Evolutionary conservation across 2,797 vertebrate species (phyloP).

Genomic region (Pogonophryne albipinna): DNA sequence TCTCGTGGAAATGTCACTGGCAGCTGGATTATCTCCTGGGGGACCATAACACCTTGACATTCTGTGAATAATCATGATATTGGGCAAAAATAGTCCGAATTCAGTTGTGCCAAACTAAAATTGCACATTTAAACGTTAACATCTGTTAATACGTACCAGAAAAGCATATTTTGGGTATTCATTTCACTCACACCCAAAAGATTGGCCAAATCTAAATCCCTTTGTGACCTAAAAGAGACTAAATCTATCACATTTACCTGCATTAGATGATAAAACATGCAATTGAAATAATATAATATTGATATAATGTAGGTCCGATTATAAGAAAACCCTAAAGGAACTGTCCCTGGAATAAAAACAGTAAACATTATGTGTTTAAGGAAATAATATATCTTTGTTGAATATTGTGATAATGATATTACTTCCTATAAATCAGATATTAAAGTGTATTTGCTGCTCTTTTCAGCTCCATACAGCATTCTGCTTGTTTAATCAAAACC

Average conservation of each 20-base stretch:
- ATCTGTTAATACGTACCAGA: not conserved
- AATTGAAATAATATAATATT: not conserved
- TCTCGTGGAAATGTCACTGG: slow-evolving; percentile 43
- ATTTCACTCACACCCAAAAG: not conserved
- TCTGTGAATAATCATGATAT: slow-evolving; percentile 7
- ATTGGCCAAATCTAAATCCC: not conserved
- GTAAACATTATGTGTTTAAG: no score
- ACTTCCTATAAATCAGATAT: no score
- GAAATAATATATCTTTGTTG: no score
- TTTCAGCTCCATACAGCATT: no score
- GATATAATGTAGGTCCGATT: not conserved
- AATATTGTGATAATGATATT: no score
- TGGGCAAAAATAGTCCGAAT: not conserved
- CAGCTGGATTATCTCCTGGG: slow-evolving; percentile 53
- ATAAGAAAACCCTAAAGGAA: not conserved
- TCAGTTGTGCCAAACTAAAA: not conserved
- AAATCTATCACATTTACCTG: no score
- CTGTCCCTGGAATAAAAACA: no score
- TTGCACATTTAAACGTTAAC: not conserved
- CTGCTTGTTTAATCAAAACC: no score
- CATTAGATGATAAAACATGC: not conserved
- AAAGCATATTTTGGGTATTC: not conserved
- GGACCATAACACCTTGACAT: slow-evolving; percentile 47
- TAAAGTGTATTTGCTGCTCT: no score
- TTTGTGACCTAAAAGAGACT: not conserved